A percentile compares a stretch with the other conserved stretches of the same genome.
phyloP scores from a whole-genome alignment of 2,888 invertebrate genomes.

The Melipona beecheii region DNA sequence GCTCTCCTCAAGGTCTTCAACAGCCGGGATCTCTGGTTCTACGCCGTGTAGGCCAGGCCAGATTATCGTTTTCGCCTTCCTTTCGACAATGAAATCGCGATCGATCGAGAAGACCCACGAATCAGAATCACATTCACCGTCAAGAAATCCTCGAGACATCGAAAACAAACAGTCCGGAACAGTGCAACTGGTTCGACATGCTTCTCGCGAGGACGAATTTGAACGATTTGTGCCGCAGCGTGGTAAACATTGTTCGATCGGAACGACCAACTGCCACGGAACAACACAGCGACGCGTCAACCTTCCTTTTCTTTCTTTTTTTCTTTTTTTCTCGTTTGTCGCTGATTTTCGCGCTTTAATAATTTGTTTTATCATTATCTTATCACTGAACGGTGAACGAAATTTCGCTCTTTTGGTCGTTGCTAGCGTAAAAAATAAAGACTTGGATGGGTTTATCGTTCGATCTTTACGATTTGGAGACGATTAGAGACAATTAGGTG shows the following conservation, averaged over 20 bases:
- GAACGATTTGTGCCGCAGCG: neutral
- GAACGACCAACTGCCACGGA: neutral
- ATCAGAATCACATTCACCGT: neutral
- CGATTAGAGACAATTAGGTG: slow-evolving; percentile 57
- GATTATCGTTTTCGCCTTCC: slow-evolving; percentile 50
- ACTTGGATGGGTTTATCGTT: slow-evolving; percentile 63
- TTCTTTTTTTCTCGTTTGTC: neutral
- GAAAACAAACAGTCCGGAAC: neutral
- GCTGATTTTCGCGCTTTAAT: slow-evolving; percentile 36
- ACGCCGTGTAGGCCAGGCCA: slow-evolving; percentile 49
- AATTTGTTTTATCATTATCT: slow-evolving; percentile 69
- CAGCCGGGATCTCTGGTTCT: slow-evolving; percentile 31
- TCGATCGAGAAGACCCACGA: neutral
- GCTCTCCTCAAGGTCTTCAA: slow-evolving; percentile 65
- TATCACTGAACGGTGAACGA: slow-evolving; percentile 64
- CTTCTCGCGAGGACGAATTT: neutral
- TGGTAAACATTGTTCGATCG: slow-evolving; percentile 19
- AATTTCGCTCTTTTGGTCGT: slow-evolving; percentile 61
- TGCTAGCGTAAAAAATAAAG: slow-evolving; percentile 61
- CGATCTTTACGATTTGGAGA: slow-evolving; percentile 6
- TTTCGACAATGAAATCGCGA: neutral
- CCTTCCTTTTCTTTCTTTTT: slow-evolving; percentile 15
- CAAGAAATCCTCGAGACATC: neutral
- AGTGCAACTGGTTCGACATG: neutral
- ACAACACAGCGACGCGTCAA: slow-evolving; percentile 33